These are phyloP conservation scores for Heliconius aoede DNA, from an alignment of 2,888 invertebrate species.

Conservation along the genomic window DNA sequence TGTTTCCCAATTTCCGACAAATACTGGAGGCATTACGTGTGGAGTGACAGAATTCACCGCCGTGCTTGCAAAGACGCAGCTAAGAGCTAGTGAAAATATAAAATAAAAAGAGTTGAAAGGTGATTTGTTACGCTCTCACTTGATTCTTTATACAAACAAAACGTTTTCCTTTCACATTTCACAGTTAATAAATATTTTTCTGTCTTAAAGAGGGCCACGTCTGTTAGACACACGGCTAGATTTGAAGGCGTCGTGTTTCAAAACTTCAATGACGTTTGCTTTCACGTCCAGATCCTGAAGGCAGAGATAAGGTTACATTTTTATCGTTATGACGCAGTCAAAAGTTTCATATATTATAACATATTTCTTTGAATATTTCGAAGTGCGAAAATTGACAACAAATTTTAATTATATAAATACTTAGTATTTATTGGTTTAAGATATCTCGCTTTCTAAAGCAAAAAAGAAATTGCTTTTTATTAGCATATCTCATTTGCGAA, in stretches of 20 bases:
- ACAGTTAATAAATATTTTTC: not conserved
- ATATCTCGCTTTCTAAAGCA: constrained; percentile 4
- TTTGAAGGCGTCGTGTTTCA: not conserved
- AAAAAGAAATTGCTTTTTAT: not conserved
- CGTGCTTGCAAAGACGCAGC: too few species aligned
- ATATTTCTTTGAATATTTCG: not conserved
- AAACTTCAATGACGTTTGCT: constrained; percentile 4
- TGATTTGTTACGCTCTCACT: too few species aligned
- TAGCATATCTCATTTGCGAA: not conserved
- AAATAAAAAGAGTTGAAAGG: too few species aligned
- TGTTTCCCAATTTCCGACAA: too few species aligned
- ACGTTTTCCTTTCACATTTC: not conserved
- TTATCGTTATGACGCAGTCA: not conserved
- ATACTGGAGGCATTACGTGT: too few species aligned
- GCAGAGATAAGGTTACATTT: not conserved
- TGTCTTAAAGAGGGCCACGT: not conserved
- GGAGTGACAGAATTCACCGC: too few species aligned
- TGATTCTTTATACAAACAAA: not conserved
- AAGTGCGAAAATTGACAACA: not conserved
- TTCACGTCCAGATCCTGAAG: not conserved
- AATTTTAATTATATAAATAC: not conserved
- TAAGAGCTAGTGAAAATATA: too few species aligned
- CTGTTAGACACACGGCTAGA: not conserved
- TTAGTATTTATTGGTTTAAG: not conserved
- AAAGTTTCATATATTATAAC: not conserved